Evolutionary conservation across 2,888 invertebrate genomes (phyloP).

Genomic region (Tetheella fluctuosa): DNA sequence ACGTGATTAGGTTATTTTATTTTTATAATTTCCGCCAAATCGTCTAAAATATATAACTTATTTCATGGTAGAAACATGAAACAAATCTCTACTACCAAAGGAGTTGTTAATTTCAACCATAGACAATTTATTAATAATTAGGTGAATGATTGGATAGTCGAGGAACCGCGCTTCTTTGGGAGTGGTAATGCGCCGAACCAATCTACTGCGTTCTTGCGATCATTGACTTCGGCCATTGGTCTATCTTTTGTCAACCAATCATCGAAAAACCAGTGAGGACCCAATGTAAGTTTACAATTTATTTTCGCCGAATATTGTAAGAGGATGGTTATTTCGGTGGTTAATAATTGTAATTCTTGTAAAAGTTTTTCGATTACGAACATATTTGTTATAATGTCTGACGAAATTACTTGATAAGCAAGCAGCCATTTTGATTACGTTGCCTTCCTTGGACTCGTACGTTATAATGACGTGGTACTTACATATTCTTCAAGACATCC

Average conservation of each 20-base stretch:
- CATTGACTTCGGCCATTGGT: slow-evolving; percentile 92
- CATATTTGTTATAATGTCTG: slow-evolving; percentile 42
- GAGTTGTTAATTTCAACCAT: slow-evolving; percentile 55
- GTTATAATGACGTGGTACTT: slow-evolving; percentile 66
- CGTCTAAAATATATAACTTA: no score
- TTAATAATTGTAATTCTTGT: slow-evolving; percentile 36
- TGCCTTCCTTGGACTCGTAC: slow-evolving; percentile 61
- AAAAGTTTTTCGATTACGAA: slow-evolving; percentile 40
- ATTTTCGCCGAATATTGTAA: slow-evolving; percentile 66
- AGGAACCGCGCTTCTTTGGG: slow-evolving; percentile 74
- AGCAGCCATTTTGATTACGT: slow-evolving; percentile 82
- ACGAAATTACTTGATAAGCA: slow-evolving; percentile 68
- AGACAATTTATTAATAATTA: slow-evolving; percentile 76
- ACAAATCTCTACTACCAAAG: slow-evolving; percentile 11
- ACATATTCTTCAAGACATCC: not conserved
- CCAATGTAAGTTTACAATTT: slow-evolving; percentile 81
- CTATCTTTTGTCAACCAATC: slow-evolving; percentile 95
- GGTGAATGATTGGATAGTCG: slow-evolving; percentile 75
- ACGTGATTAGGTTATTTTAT: no score
- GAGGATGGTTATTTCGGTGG: slow-evolving; percentile 51
- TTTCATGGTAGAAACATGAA: not conserved
- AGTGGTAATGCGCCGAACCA: slow-evolving; percentile 87
- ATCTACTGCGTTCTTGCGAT: slow-evolving; percentile 90
- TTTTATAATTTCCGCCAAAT: no score
- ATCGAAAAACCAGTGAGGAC: slow-evolving; percentile 90